These are phyloP conservation scores for Poeciliopsis gracilis DNA, from an alignment of 2,797 vertebrate genomes.

Conservation along the genomic window DNA sequence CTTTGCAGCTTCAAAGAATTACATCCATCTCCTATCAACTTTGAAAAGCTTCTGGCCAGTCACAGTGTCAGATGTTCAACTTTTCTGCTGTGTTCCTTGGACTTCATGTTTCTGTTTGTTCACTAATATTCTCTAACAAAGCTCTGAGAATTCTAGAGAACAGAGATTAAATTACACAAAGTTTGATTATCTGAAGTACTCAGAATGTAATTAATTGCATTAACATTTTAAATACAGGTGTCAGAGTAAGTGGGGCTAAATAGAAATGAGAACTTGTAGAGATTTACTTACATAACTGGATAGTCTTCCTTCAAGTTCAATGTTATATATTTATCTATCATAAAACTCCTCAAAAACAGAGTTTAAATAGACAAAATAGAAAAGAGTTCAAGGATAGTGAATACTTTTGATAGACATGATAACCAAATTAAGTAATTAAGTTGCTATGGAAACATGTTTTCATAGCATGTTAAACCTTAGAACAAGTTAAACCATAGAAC, in stretches of 20 bases:
- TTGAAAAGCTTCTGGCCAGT: neutral
- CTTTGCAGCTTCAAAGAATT: neutral
- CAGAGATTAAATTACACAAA: neutral
- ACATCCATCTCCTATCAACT: neutral
- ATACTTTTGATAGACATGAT: neutral
- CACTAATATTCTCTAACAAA: neutral
- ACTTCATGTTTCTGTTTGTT: neutral
- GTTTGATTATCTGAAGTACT: neutral
- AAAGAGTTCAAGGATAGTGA: neutral
- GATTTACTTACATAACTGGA: neutral
- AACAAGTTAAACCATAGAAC: neutral
- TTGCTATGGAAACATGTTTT: neutral
- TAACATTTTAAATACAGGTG: neutral
- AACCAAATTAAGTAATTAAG: neutral
- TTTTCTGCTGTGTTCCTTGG: neutral
- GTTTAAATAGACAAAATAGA: neutral
- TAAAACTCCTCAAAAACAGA: neutral
- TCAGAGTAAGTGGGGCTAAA: neutral
- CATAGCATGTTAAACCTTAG: neutral
- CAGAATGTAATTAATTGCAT: neutral
- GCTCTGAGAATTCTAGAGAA: neutral
- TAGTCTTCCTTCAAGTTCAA: neutral
- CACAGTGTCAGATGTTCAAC: neutral
- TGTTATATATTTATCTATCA: neutral
- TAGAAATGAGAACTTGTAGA: neutral